These are phyloP conservation scores for Myoxocephalus aenaeus DNA, from an alignment of 2,797 vertebrate genomes.

Conservation along the genomic window DNA sequence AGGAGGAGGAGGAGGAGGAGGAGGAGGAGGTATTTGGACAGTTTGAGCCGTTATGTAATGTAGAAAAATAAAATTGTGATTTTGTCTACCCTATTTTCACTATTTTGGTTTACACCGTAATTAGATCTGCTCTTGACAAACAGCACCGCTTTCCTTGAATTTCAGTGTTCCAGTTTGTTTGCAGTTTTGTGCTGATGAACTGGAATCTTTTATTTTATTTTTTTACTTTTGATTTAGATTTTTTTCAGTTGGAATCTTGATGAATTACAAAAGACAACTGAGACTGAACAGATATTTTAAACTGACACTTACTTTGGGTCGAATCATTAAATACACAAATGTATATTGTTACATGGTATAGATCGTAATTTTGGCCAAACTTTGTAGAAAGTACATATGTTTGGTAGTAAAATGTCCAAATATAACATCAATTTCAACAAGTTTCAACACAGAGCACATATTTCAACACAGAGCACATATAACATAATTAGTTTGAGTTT, in stretches of 20 bases:
- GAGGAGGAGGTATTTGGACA: conserved; percentile 2
- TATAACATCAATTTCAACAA: background rate
- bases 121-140: background rate
- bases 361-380: background rate
- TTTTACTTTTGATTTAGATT: too few species aligned
- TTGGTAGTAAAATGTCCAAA: background rate
- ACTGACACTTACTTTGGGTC: background rate
- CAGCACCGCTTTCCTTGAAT: background rate
- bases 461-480: too few species aligned
- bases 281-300: conserved; percentile 9
- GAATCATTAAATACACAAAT: background rate
- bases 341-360: background rate
- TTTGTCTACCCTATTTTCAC: conserved; percentile 47
- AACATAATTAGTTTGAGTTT: background rate
- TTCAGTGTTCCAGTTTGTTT: conserved; percentile 14
- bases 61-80: conserved; percentile 64
- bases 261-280: background rate
- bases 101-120: conserved; percentile 31
- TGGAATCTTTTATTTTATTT: background rate
- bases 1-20: background rate
- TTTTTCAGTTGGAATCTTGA: background rate
- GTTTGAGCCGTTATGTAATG: conserved; percentile 57
- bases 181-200: background rate
- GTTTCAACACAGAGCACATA: too few species aligned
- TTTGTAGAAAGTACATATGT: background rate